Evolutionary conservation across 2,113 vertebrate genomes (phyloP), one percentile per base, ranked within the genome.

Genomic region (Sapajus apella): DNA sequence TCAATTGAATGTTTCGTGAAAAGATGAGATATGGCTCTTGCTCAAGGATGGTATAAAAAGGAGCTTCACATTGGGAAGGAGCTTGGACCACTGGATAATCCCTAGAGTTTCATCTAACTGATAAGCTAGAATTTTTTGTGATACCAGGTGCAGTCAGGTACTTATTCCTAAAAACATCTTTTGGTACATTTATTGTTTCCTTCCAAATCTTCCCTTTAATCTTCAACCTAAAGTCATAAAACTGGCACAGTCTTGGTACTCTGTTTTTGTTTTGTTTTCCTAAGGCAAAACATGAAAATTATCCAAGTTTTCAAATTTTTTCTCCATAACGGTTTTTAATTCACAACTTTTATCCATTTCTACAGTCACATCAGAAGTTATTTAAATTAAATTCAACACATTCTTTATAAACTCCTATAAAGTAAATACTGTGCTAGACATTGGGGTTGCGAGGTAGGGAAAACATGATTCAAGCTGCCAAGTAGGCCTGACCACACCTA

Each of bases 161-260:
- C 40, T 80, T 66, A 73, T 30, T 86, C 14, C 16, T 83, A 68
- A 79, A 88, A 93, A 13, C 0, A 68, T 32, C 50, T 82, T 43
- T 30, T 64, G 18, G 30, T 72, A 82, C 87, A 55, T 30, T n/a
- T 37, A 68, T 12, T 32, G 18, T 73, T 83, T 64, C 18, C 93
- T 89, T 86, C 27, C 35, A 87, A 90, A 83, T 81, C 8, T 87
- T 91, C 56, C 66, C 73, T 82, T 86, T 40, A 93, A 25, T 85
- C 32, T 90, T n/a, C 20, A 89, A 77, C 1, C 6, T 64, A 77
- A 85, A 1, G 56, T 95, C 37, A 91, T 58, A 73, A 72, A 92
- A 91, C 40, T 91, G 20, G 4, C 6, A 66, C 21, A 88, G 4
- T 79, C 30, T 82, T 93, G 81, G 8, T 56, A 56, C 14, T 85